Evolutionary conservation across 2,888 invertebrate genomes (phyloP), one percentile per base, ranked within the genome.

Genomic region (Rhagium mordax): DNA sequence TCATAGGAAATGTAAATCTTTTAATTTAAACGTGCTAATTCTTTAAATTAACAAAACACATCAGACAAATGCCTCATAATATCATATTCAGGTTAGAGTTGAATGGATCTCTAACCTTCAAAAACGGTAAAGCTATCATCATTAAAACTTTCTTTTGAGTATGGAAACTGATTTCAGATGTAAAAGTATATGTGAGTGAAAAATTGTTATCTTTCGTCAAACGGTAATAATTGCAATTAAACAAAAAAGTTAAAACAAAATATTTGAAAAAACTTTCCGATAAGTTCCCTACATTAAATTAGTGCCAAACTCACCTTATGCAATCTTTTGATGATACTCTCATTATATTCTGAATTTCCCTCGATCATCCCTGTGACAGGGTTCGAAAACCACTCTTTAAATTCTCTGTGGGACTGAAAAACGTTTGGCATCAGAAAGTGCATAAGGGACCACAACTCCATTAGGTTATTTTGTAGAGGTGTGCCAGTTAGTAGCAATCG

Each of bases 301-400:
- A 3, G n/a, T 2, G 10, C 3, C 3, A 20, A 33, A 75, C 88
- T 86, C 86, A 95, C 95, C 93, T 97, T 97, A 87, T 98, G 98
- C 78, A 98, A 90, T 80, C 96, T 91, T 86, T 94, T 93, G 78
- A 98, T 96, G 80, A 98, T 93, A 80, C 91, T 94, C 85, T 96
- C 96, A 88, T 97, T 97, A 88, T 96, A 96, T 86, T 97, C 97
- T 75, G 94, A 93, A 86, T 94, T 95, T 72, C 97, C 97, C 87
- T 98, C 97, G 77, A 97, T 96, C 97, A 98, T 97, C 73, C 96
- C 97, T 21, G 97, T 96, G 77, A 99, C 95, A 53, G 98, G 98
- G 89, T 97, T 97, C 72, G 96, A 96, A 90, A 99, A 99, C 99
- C 99, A 99, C 89, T 98, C 98, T 87, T 98, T 97, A 87, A 97